Evolutionary conservation across 2,888 invertebrate genomes (phyloP), one percentile per base, ranked within the genome.

Genomic region (Eristalis pertinax): DNA sequence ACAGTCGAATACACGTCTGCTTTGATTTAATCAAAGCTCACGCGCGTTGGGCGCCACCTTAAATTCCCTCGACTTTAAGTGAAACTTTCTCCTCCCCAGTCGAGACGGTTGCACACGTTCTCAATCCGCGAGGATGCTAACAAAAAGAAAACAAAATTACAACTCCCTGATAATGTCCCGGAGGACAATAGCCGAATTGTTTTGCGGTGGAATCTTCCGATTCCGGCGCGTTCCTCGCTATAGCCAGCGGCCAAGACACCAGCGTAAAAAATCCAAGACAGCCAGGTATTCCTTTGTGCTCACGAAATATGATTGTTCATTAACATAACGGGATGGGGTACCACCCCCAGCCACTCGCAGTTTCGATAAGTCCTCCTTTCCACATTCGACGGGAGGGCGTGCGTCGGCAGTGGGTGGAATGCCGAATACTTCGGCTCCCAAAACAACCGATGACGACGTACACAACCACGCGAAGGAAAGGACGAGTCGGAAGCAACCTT

Each of bases 301-400:
- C 84, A 76, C 87, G 76, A 84, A 87, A 87, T 84, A 87, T 87
- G 87, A 87, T 87, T 87, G 87, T 87, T 87, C 87, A 87, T 87
- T 87, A 87, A 79, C 87, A 84, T 79, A 87, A 86, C 75, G 84
- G 73, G 68, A 76, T 75, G 72, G 68, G 73, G 63, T 64, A 68
- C 32, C 79, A 69, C 43, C 1, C 35, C n/a, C 38, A 2, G 13
- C 19, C 50, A 8, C 32, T 32, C 32, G 8, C 32, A 32, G 32
- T 10, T 32, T 32, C 32, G 32, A 32, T 32, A 32, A 32, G 32
- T 32, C 50, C 19, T 1, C 64, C 62, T 63, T 73, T 65, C 22
- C 77, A 72, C 62, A 58, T 65, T 77, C 41, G 41, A 2, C 56
- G 70, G 50, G 70, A 7, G 41, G 50, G 67, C 62, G 76, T 22